Conservation (phyloP, 2,888 invertebrate genomes). For the Drosophila picticornis region DNA sequence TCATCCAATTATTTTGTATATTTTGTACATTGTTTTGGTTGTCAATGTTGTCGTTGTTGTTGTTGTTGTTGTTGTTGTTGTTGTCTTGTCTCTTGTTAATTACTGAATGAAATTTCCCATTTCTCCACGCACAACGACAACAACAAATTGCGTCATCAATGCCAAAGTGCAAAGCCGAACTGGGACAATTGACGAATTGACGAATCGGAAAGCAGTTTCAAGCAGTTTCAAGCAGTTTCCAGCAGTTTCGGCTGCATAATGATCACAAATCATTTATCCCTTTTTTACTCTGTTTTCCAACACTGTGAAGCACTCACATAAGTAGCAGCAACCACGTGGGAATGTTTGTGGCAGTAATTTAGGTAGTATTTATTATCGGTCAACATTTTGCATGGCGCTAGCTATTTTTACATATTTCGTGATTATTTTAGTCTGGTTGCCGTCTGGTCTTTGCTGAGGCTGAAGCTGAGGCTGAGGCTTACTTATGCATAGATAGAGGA, state of each 20-base stretch:
- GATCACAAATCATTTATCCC: neutral
- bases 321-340: neutral
- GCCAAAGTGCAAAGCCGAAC: conserved; percentile 16
- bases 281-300: too few relatives aligned
- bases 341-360: neutral
- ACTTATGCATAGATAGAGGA: conserved; percentile 18
- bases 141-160: conserved; percentile 41
- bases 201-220: neutral
- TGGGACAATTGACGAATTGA: conserved; percentile 15
- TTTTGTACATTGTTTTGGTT: conserved; percentile 27
- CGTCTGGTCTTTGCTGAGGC: conserved; percentile 32
- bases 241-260: neutral
- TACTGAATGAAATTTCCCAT: conserved; percentile 35
- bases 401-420: neutral
- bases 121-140: conserved; percentile 9
- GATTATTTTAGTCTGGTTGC: conserved; percentile 34
- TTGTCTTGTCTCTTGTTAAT: conserved; percentile 1
- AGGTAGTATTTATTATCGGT: neutral
- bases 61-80: neutral
- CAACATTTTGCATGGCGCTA: neutral
- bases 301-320: conserved; percentile 1
- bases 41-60: neutral
- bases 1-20: conserved; percentile 22
- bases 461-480: neutral
- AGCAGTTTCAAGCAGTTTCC: neutral